Evolutionary conservation across 2,113 vertebrate genomes (phyloP).

Genomic region (Myrmecobius fasciatus): DNA sequence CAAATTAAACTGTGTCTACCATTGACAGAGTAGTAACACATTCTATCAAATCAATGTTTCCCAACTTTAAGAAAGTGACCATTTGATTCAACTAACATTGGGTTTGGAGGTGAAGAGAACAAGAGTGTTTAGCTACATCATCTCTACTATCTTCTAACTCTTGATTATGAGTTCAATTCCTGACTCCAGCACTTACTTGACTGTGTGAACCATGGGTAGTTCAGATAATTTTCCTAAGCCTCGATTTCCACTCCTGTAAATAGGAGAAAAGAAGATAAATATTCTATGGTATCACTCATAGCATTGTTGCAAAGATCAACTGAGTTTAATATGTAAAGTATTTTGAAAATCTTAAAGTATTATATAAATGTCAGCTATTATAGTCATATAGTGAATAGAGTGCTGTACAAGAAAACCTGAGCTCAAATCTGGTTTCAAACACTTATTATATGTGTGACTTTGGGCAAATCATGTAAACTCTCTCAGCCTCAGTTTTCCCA

Average conservation of each 20-base stretch:
- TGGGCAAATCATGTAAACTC: neutral
- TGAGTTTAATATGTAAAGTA: neutral
- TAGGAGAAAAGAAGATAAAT: neutral
- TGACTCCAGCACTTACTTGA: neutral
- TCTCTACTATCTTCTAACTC: neutral
- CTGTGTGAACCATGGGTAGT: neutral
- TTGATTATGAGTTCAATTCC: neutral
- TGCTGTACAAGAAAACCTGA: neutral
- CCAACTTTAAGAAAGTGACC: neutral
- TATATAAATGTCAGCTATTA: neutral
- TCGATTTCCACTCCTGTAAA: neutral
- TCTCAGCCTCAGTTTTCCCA: neutral
- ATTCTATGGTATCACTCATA: neutral
- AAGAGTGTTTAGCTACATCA: neutral
- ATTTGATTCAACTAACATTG: neutral
- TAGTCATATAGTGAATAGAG: neutral
- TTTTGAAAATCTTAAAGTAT: neutral
- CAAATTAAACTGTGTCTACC: neutral
- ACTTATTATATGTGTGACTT: neutral
- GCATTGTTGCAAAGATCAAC: neutral
- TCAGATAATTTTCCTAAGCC: neutral
- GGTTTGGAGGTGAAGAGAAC: neutral
- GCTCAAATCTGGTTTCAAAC: neutral
- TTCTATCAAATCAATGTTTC: neutral
- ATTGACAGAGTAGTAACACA: neutral